Evolutionary conservation across 2,797 vertebrate species (phyloP).

Genomic region (Notolabrus celidotus): DNA sequence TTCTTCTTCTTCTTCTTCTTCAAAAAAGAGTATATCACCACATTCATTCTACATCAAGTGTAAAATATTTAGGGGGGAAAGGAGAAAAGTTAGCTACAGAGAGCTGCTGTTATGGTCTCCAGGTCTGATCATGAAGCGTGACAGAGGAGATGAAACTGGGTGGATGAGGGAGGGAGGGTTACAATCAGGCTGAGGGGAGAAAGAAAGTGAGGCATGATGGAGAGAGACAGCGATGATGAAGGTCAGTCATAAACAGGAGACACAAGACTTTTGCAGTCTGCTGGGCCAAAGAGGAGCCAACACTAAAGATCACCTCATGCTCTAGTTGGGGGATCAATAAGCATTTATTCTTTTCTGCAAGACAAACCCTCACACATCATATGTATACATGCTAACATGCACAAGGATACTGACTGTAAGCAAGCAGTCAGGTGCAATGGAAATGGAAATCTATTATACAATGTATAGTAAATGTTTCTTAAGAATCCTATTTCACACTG

Average conservation of each 20-base stretch:
- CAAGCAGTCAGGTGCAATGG: not conserved
- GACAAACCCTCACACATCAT: slow-evolving; percentile 29
- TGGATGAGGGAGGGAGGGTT: slow-evolving; percentile 13
- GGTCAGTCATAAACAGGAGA: slow-evolving; percentile 60
- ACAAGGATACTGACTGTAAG: not conserved
- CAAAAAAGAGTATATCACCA: not conserved
- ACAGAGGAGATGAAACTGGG: slow-evolving; percentile 40
- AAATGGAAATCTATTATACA: not conserved
- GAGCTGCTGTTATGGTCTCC: slow-evolving; percentile 35
- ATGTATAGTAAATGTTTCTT: too few species aligned
- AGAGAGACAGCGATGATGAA: slow-evolving; percentile 57
- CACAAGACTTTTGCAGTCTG: slow-evolving; percentile 50
- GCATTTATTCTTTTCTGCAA: slow-evolving; percentile 46
- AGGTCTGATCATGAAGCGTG: slow-evolving; percentile 40
- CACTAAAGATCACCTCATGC: slow-evolving; percentile 31
- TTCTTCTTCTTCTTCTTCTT: too few species aligned
- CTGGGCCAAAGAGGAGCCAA: slow-evolving; percentile 28
- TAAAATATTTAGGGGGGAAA: not conserved
- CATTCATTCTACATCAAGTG: not conserved
- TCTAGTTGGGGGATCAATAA: slow-evolving; percentile 60
- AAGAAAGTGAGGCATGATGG: slow-evolving; percentile 10
- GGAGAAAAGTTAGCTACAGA: not conserved
- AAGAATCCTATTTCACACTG: not conserved
- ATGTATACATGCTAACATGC: slow-evolving; percentile 1
- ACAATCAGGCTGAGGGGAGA: slow-evolving; percentile 4